phyloP scores from a whole-genome alignment of 2,888 invertebrate genomes.

The Steinernema carpocapsae region DNA sequence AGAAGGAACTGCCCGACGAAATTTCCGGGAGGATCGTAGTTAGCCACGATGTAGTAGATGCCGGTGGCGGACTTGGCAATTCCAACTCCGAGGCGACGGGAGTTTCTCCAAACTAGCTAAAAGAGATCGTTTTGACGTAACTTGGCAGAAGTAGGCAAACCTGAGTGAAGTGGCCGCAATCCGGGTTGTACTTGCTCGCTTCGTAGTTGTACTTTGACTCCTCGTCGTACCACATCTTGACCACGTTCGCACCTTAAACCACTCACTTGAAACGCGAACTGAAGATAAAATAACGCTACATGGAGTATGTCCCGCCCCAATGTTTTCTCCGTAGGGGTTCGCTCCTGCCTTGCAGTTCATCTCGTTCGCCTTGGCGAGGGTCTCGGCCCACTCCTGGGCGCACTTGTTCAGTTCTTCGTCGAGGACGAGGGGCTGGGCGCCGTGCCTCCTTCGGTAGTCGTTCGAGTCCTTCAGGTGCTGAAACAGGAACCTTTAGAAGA shows the following conservation, averaged over 20 bases:
- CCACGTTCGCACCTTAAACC: constrained; percentile 72
- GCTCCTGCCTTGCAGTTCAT: constrained; percentile 37
- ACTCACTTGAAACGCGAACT: not conserved
- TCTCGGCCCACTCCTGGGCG: constrained; percentile 43
- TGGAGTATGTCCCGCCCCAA: constrained; percentile 36
- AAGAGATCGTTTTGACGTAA: not conserved
- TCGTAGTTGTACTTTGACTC: constrained; percentile 19
- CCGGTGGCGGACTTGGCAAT: constrained; percentile 72
- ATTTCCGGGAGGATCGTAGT: constrained; percentile 89
- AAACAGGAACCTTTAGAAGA: not conserved
- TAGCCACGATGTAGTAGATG: constrained; percentile 83
- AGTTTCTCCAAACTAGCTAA: constrained; percentile 83
- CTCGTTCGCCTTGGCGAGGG: constrained; percentile 33
- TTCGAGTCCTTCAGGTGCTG: constrained; percentile 37
- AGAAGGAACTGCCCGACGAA: too few relatives aligned
- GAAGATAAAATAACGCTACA: too few relatives aligned
- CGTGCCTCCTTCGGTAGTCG: constrained; percentile 37
- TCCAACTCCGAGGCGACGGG: constrained; percentile 80
- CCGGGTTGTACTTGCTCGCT: constrained; percentile 15
- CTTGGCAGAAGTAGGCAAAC: not conserved
- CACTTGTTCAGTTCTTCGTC: constrained; percentile 36
- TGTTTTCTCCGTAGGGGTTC: constrained; percentile 41
- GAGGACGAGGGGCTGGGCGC: constrained; percentile 32
- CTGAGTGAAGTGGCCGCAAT: constrained; percentile 78
- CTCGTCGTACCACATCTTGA: constrained; percentile 41